phyloP scores from a whole-genome alignment of 2,797 vertebrate genomes.

The Girardinus metallicus region DNA sequence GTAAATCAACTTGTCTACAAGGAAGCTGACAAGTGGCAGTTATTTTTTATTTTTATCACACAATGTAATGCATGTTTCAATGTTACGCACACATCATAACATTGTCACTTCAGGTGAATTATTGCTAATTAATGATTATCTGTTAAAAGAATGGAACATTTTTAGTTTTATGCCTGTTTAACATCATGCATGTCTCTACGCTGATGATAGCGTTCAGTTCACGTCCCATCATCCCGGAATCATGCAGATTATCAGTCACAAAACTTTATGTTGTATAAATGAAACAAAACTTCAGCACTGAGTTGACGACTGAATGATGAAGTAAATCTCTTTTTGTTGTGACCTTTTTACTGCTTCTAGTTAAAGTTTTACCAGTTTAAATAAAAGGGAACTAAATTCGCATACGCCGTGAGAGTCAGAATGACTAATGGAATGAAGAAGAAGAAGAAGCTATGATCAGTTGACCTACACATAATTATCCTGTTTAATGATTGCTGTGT shows the following conservation, averaged over 20 bases:
- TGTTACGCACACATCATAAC: background rate
- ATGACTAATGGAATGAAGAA: background rate
- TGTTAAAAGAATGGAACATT: background rate
- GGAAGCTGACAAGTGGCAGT: background rate
- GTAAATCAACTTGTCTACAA: background rate
- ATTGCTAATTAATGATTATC: background rate
- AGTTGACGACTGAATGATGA: background rate
- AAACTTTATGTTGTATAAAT: background rate
- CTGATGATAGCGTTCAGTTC: background rate
- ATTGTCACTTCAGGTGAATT: background rate
- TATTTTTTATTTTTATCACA: background rate
- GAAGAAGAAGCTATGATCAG: background rate
- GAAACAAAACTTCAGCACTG: background rate
- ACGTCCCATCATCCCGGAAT: background rate
- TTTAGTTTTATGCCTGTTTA: background rate
- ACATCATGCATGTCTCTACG: background rate
- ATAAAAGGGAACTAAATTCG: background rate
- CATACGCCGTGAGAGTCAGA: background rate
- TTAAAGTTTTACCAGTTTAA: background rate
- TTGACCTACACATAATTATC: conserved; percentile 7
- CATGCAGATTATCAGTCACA: background rate
- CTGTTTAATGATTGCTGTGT: conserved; percentile 68
- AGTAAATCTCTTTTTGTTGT: background rate
- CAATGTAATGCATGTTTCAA: background rate
- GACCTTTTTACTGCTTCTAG: background rate